A percentile compares a stretch with the other conserved stretches of the same genome.
phyloP scores from a whole-genome alignment of 2,113 vertebrate species.

The Halcyon malimbica region DNA sequence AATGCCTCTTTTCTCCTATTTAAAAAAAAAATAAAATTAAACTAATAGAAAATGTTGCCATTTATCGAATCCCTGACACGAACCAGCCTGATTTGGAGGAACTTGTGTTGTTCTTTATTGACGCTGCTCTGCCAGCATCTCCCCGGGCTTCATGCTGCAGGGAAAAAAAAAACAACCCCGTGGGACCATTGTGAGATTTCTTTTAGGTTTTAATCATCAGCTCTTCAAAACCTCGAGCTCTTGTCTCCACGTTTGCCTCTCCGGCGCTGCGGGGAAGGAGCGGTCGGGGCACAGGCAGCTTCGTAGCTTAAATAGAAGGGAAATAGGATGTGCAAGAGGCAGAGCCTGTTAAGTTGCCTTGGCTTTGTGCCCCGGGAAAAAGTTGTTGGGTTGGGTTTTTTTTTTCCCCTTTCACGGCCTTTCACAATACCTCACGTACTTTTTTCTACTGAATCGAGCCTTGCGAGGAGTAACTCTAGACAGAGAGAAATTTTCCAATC shows the following conservation, averaged over 20 bases:
- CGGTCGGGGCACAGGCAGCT: rapidly evolving
- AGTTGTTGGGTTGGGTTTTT: background rate
- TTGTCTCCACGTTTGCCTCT: background rate
- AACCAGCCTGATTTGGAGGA: background rate
- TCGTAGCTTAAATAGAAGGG: background rate
- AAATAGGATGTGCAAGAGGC: background rate
- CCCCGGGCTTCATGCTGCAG: background rate
- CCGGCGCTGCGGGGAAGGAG: rapidly evolving
- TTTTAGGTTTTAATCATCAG: background rate
- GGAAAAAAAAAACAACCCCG: background rate
- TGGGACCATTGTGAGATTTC: background rate
- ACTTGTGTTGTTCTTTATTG: background rate
- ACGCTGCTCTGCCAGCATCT: rapidly evolving
- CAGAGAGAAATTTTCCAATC: background rate
- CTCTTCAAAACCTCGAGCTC: background rate
- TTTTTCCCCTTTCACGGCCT: background rate
- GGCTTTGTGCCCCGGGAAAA: background rate
- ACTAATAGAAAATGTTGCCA: background rate
- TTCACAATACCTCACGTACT: background rate
- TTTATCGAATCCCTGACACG: background rate
- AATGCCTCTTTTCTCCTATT: background rate
- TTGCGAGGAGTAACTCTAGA: background rate
- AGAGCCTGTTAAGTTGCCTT: background rate
- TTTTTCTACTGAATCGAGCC: background rate
- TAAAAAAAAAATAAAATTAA: background rate